Evolutionary conservation across 2,113 vertebrate species (phyloP), one percentile per base, ranked within the genome.

Genomic region (Tonatia bakeri): DNA sequence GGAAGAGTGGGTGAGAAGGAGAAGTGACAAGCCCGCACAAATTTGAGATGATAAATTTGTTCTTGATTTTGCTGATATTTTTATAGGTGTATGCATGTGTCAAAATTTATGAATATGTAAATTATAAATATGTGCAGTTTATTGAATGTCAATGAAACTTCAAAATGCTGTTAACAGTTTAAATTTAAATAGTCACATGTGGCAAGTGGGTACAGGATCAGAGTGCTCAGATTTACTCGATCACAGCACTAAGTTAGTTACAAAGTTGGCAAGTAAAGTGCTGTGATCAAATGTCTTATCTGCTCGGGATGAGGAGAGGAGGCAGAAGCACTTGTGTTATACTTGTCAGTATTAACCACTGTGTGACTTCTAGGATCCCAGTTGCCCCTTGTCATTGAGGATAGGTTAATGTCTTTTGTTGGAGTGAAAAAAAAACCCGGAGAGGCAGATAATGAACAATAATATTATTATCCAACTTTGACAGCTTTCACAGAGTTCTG

Each of bases 21-120:
- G 13, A 75, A 43, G 65, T 5, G 17, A 70, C 6, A 91, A 12
- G 38, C 2, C 14, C 12, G 47, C 31, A 52, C 17, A 73, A 85
- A 75, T 61, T 92, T 15, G 8, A 40, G 36, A 31, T 80, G 47
- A 82, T 67, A 19, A 45, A 28, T 79, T 56, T 22, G 8, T 72
- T 73, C 26, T 64, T 94, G 17, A 64, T 45, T 88, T 11, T 54
- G 11, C 36, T 52, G 38, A 38, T 85, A 8, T 38, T 82, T 61
- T 54, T 61, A 14, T 47, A 45, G 1, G 5, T 91, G 1, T 50
- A 45, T 15, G 70, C 33, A 64, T 3, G 36, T 52, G 24, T 77
- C 52, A 65, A 67, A 92, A 89, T 12, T 38, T 90, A 50, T 38
- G 26, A 89, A 59, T 40, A n/a, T 85, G 10, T 40, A 80, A 80